Base-by-base conservation (phyloP, 2,113 vertebrate genomes). In the Osmerus mordax region DNA sequence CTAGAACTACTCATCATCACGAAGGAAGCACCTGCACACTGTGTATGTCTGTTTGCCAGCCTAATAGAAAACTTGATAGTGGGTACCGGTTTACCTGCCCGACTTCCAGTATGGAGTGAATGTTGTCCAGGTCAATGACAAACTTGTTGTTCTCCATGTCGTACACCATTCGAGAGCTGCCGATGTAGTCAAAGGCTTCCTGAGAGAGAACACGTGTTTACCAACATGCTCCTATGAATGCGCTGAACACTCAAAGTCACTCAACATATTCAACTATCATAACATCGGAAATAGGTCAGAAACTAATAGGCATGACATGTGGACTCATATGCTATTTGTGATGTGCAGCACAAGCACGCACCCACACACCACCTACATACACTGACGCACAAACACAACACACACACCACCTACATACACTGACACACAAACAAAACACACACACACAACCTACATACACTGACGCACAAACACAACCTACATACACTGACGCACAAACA, bases 181-280 rank as follows among this genome's bases (percentile, higher is more conserved):
- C 97, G 1, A 99, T 99, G 92, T 99, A 99, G 84, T 99, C 97
- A 21, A 98, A 99, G 1, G 92, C 91, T 80, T 99, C 97, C 97
- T 98, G 89, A 16, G 14, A 56, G 16, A 58, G 3, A 69, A 11
- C 54, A 8, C 5, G 18, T 65, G 7, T 32, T 14, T 1, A 52
- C n/a, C 66, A 23, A 55, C 23, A 63, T 47, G 41, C 9, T 12
- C 41, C 41, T 12, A 47, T 47, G 41, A 47, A 47, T 7, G 41
- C 9, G 9, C 41, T 47, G 9, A 47, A 47, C 9, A 9, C 41
- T 47, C 41, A 47, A 47, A 47, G 41, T 47, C 41, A 47, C 41
- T 47, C 9, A 47, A 47, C 41, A 47, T 47, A 9, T 11, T 47
- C 41, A 47, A 36, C 9, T 47, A 12, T 47, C 41, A 12, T 47